Conservation (phyloP, 2,888 invertebrate species). For the Lasioglossum calceatum region DNA sequence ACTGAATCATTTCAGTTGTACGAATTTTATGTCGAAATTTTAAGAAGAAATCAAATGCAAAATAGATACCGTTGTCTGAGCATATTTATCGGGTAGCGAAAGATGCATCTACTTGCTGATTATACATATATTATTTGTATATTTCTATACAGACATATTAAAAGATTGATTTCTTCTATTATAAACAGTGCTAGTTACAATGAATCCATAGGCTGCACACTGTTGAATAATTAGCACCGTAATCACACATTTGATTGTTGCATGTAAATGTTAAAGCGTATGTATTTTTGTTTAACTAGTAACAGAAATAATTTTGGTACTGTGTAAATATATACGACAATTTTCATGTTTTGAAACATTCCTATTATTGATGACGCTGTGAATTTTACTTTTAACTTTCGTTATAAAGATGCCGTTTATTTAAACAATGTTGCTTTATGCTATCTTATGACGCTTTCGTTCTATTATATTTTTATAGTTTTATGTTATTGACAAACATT, state of each 20-base stretch:
- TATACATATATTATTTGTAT: constrained; percentile 11
- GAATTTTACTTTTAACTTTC: constrained; percentile 40
- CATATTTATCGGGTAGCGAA: constrained; percentile 22
- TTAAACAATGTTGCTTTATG: constrained; percentile 47
- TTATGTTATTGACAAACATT: constrained; percentile 47
- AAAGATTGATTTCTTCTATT: constrained; percentile 57
- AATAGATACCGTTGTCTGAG: constrained; percentile 15
- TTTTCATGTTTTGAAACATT: constrained; percentile 33
- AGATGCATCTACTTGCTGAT: neutral
- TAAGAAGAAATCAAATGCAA: constrained; percentile 46
- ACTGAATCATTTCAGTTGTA: constrained; percentile 23
- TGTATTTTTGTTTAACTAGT: constrained; percentile 61
- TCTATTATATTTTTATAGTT: constrained; percentile 35
- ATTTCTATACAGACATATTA: constrained; percentile 17
- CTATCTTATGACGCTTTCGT: constrained; percentile 56
- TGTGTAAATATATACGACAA: constrained; percentile 48
- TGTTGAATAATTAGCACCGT: constrained; percentile 44
- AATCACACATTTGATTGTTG: constrained; percentile 44
- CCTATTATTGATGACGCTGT: constrained; percentile 15
- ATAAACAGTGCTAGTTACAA: constrained; percentile 42
- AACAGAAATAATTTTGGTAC: constrained; percentile 63
- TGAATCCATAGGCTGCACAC: constrained; percentile 51
- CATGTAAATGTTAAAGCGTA: constrained; percentile 62
- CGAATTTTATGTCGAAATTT: constrained; percentile 28
- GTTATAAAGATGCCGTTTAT: constrained; percentile 27